Conservation (phyloP, 2,113 vertebrate genomes). For the Bothrops jararaca region DNA sequence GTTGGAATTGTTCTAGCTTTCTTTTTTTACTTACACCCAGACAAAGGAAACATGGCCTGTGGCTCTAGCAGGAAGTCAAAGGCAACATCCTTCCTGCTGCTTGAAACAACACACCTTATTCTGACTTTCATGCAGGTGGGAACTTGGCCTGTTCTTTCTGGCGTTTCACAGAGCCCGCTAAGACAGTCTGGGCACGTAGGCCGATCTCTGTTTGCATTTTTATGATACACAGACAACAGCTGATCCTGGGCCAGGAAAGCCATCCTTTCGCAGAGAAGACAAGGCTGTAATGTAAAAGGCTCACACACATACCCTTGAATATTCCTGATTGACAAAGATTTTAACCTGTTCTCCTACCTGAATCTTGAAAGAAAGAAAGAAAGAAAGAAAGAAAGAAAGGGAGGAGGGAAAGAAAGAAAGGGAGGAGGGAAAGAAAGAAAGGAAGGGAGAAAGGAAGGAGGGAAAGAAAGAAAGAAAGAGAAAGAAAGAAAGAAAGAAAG, state of each 20-base stretch:
- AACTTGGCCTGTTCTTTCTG: neutral
- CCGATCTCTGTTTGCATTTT: neutral
- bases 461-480: neutral
- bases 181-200: neutral
- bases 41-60: neutral
- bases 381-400: neutral
- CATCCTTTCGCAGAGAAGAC: neutral
- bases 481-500: neutral
- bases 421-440: neutral
- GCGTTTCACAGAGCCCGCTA: neutral
- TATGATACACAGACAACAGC: slow-evolving; percentile 8
- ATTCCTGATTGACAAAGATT: slow-evolving; percentile 1
- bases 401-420: no score
- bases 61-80: neutral
- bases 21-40: neutral
- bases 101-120: neutral
- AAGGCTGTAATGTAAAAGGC: neutral
- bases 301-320: rapidly evolving
- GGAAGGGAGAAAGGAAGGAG: neutral
- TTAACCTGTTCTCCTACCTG: neutral
- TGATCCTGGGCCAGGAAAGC: neutral
- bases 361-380: slow-evolving; percentile 19
- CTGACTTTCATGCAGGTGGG: neutral
- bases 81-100: neutral
- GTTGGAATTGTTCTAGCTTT: neutral